These are phyloP conservation scores for Trematocara variabile DNA, from an alignment of 2,113 vertebrate species.

Conservation along the genomic window DNA sequence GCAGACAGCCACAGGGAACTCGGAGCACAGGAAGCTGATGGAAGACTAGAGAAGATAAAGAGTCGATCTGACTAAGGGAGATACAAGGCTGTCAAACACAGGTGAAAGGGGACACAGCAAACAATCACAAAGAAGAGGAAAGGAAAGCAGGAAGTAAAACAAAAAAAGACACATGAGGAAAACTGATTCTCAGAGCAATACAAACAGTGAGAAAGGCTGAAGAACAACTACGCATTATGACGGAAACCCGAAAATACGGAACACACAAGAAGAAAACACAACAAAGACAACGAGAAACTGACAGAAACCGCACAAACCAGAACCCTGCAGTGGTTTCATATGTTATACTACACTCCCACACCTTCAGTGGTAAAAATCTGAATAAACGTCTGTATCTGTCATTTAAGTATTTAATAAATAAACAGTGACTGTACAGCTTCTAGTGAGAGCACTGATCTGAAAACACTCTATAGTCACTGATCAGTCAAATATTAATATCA, in stretches of 20 bases:
- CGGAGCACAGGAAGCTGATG: background rate
- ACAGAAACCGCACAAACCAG: background rate
- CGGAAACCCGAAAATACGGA: accelerated
- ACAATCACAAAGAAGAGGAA: background rate
- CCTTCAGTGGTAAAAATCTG: background rate
- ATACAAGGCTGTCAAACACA: background rate
- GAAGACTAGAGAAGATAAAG: background rate
- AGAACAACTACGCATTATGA: background rate
- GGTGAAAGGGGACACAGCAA: background rate
- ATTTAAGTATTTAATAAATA: background rate
- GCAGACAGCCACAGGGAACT: background rate
- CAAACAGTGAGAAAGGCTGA: background rate
- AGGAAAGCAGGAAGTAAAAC: background rate
- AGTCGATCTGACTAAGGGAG: background rate
- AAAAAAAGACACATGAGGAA: background rate
- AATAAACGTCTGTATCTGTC: accelerated
- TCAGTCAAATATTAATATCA: background rate
- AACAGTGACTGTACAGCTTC: accelerated
- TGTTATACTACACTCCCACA: background rate
- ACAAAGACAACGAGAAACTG: background rate
- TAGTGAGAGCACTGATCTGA: background rate
- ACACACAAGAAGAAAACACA: background rate
- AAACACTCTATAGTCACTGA: background rate
- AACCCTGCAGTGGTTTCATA: background rate
- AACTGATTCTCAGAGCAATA: background rate